Evolutionary conservation across 2,888 invertebrate species (phyloP).

Genomic region (Sesia bembeciformis): DNA sequence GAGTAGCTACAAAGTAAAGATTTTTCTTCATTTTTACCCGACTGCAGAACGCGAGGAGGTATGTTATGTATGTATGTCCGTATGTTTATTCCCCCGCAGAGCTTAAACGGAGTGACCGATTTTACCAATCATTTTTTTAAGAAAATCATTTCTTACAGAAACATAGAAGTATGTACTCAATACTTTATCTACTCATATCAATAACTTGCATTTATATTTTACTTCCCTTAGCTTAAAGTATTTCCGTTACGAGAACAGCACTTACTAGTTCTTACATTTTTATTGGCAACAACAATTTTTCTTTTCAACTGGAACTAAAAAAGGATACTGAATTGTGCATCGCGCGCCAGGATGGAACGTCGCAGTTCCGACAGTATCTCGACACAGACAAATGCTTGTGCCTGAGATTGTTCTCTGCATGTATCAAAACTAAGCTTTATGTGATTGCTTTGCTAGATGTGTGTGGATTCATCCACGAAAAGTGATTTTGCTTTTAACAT

Average conservation of each 20-base stretch:
- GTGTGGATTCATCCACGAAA: background rate
- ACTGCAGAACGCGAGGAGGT: too few species aligned
- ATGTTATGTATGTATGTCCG: too few species aligned
- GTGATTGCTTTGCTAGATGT: background rate
- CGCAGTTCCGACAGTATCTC: slow-evolving; percentile 27
- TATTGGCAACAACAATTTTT: background rate
- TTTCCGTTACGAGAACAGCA: too few species aligned
- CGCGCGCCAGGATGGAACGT: slow-evolving; percentile 15
- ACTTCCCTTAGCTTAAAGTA: too few species aligned
- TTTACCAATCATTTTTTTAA: too few species aligned
- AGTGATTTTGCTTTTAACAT: background rate
- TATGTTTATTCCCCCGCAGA: too few species aligned
- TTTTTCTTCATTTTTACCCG: too few species aligned
- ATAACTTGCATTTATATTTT: too few species aligned
- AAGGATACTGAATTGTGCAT: background rate
- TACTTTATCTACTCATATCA: background rate
- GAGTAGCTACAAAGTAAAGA: too few species aligned
- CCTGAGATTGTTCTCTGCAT: slow-evolving; percentile 12
- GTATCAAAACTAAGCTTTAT: background rate
- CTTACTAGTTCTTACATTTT: background rate
- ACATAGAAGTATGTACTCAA: background rate
- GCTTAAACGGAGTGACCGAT: too few species aligned
- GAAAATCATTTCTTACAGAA: background rate
- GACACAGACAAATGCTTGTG: slow-evolving; percentile 37
- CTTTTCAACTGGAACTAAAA: background rate